Percentiles rank a stretch among this genome's conserved stretches.
phyloP scores from a whole-genome alignment of 2,113 vertebrate species.

The Octodon degus region DNA sequence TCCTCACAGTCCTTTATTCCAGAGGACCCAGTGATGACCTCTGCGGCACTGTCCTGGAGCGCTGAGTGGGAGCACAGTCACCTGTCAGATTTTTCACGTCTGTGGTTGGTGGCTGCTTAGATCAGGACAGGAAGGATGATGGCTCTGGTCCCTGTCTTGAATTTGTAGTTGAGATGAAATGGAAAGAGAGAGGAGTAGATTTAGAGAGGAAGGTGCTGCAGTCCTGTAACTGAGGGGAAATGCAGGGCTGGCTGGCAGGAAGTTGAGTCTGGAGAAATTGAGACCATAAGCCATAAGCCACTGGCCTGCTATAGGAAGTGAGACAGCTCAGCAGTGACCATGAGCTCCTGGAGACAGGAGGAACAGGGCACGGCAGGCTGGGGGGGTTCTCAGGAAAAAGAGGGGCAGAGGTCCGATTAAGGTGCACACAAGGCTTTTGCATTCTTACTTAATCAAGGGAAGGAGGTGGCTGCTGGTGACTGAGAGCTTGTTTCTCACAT shows the following conservation, averaged over 20 bases:
- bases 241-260: neutral
- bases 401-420: neutral
- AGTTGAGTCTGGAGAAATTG: neutral
- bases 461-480: neutral
- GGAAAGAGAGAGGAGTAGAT: neutral
- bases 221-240: neutral
- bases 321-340: neutral
- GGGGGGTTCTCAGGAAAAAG: neutral
- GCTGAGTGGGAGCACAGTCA: neutral
- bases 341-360: neutral
- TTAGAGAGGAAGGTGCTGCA: neutral
- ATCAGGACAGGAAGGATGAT: neutral
- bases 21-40: neutral
- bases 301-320: neutral
- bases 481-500: neutral
- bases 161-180: neutral
- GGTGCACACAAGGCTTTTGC: neutral
- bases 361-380: neutral
- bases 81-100: neutral
- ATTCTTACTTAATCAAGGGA: neutral
- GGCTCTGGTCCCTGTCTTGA: neutral
- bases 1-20: neutral
- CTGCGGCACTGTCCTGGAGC: neutral
- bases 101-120: neutral
- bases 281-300: neutral